phyloP scores from a whole-genome alignment of 2,797 vertebrate genomes.

The Pogoniulus pusillus region DNA sequence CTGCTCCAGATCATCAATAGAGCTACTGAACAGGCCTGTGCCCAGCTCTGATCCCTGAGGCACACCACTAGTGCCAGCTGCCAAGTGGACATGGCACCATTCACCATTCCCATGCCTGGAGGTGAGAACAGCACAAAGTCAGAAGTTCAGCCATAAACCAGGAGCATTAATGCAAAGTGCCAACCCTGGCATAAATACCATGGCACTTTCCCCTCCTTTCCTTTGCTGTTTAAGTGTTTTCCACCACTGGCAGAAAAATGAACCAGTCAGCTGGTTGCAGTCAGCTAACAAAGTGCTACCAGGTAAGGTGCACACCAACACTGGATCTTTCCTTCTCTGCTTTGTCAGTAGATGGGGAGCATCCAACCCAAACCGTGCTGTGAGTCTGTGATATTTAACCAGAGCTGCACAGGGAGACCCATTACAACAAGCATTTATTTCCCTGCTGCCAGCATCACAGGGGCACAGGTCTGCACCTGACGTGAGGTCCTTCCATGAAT shows the following conservation, averaged over 20 bases:
- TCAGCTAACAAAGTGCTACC: slow-evolving; percentile 9
- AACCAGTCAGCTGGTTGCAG: no score
- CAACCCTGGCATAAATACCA: neutral
- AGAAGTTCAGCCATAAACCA: neutral
- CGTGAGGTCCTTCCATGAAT: neutral
- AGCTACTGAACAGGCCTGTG: no score
- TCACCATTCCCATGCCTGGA: neutral
- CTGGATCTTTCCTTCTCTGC: neutral
- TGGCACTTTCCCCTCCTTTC: neutral
- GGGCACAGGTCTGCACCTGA: neutral
- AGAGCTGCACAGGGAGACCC: neutral
- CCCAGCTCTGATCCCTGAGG: no score
- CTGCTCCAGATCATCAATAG: no score
- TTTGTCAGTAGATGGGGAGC: neutral
- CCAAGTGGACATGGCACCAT: no score
- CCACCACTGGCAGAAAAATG: neutral
- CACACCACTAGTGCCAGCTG: no score
- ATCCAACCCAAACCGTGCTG: no score
- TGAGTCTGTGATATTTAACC: neutral
- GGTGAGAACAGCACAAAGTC: neutral
- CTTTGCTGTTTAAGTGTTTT: neutral
- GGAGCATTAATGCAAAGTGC: neutral
- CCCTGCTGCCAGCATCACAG: neutral
- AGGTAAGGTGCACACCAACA: neutral
- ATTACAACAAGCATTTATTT: neutral